Base-by-base conservation (phyloP, 2,113 vertebrate species). In the Rhipidura dahli region DNA sequence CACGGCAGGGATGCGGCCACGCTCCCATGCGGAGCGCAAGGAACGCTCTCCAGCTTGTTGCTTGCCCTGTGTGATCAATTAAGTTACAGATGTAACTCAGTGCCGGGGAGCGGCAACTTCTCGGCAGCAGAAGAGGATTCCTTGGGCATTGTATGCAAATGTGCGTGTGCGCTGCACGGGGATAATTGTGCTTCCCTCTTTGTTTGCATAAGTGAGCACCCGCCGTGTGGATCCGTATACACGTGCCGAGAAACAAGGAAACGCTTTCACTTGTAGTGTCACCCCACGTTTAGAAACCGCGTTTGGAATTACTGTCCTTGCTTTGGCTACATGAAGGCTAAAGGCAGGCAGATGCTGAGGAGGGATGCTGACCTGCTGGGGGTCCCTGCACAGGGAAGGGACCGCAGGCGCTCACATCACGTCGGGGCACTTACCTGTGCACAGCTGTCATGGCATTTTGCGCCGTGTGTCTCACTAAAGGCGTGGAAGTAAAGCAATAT, bases 351-450 rank as follows among this genome's bases (percentile, higher is more conserved):
- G 86, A 68, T 90, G 94, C 17, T 71, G 83, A 54, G 65, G 24
- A 93, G 68, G 86, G 93, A 94, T 96, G 96, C 94, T 94, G 92
- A 76, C 13, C 85, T 80, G 94, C 90, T 83, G 47, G 11, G 85
- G 70, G n/a, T 95, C 72, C 86, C 68, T 8, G 80, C 88, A 23
- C 53, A 78, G 51, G 68, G 59, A 83, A 93, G 31, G 68, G 50
- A 81, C 51, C 33, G 23, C 75, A 87, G 87, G 57, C 37, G 27
- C 75, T 56, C 92, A 3, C 85, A 71, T 83, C 93, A 91, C 61
- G 28, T 80, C 87, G 79, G 81, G 85, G 79, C 91, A 97, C 97
- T 98, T 98, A 98, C 98, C 97, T 98, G 97, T 45, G 83, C 70
- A 20, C 92, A 91, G 94, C 85, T 77, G 70, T 65, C 84, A 73